Evolutionary conservation across 2,888 invertebrate genomes (phyloP).

Genomic region (Trachelus iudaicus): DNA sequence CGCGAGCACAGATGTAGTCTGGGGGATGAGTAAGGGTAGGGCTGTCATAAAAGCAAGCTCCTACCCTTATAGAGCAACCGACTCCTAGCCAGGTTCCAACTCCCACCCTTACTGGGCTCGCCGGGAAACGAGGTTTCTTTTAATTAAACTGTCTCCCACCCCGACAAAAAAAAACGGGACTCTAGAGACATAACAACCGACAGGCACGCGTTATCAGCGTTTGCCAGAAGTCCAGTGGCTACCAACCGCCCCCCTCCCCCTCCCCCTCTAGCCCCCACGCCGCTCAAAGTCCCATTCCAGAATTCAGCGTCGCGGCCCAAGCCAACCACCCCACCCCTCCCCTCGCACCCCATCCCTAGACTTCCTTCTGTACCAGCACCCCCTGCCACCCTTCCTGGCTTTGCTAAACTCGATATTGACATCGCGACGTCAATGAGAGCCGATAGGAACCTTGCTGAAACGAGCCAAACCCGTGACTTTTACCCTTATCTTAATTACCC

Average conservation of each 20-base stretch:
- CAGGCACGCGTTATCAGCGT: slow-evolving; percentile 61
- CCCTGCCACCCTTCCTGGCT: slow-evolving; percentile 19
- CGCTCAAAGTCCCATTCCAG: background rate
- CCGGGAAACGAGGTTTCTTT: slow-evolving; percentile 58
- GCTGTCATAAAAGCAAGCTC: slow-evolving; percentile 42
- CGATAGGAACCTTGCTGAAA: slow-evolving; percentile 26
- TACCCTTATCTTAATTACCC: background rate
- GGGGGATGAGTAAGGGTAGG: slow-evolving; percentile 26
- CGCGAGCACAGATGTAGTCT: slow-evolving; percentile 39
- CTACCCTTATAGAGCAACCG: background rate
- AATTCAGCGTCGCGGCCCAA: background rate
- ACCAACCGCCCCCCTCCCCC: background rate
- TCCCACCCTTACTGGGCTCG: slow-evolving; percentile 4
- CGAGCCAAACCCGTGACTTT: background rate
- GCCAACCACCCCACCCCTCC: background rate
- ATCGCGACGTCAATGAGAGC: slow-evolving; percentile 35
- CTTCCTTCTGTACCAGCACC: slow-evolving; percentile 1
- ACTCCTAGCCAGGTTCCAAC: background rate
- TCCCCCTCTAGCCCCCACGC: background rate
- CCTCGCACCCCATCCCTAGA: background rate
- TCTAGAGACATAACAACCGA: slow-evolving; percentile 57
- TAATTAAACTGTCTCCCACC: slow-evolving; percentile 59
- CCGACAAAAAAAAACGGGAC: slow-evolving; percentile 39
- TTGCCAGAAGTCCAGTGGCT: slow-evolving; percentile 40
- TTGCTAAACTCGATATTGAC: slow-evolving; percentile 46